phyloP scores from a whole-genome alignment of 2,113 vertebrate species.

The Accipiter virgatus region DNA sequence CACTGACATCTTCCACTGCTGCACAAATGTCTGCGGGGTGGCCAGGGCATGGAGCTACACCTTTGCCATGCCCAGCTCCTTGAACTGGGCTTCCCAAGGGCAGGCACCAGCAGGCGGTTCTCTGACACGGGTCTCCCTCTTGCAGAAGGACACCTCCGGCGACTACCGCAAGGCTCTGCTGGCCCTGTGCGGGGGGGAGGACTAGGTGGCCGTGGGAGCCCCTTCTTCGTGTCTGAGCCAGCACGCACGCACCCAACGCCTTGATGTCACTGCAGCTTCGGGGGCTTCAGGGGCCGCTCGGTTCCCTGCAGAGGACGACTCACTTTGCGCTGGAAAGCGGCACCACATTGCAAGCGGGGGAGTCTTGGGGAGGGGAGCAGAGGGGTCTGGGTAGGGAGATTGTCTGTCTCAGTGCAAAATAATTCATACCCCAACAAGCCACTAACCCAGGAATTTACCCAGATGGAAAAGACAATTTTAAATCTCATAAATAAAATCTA shows the following conservation, averaged over 20 bases:
- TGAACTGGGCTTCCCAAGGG: background rate
- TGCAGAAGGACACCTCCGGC: constrained; percentile 93
- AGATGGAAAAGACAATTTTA: background rate
- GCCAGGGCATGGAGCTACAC: background rate
- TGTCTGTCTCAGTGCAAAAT: background rate
- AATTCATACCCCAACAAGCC: background rate
- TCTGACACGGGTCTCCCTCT: background rate
- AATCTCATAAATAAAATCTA: constrained; percentile 60
- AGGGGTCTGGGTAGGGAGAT: background rate
- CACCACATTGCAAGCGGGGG: background rate
- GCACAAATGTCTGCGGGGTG: background rate
- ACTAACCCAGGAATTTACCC: background rate
- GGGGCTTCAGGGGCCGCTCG: constrained; percentile 6
- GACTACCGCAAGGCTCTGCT: constrained; percentile 92
- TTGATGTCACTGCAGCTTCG: constrained; percentile 52
- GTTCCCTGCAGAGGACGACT: background rate
- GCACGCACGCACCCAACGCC: background rate
- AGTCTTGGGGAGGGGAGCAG: background rate
- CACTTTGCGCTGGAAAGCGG: constrained; percentile 7
- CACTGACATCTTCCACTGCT: background rate
- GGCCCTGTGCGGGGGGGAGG: constrained; percentile 88
- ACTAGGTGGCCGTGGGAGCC: constrained; percentile 66
- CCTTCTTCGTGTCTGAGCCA: constrained; percentile 27
- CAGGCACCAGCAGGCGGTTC: background rate
- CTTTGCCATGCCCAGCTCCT: background rate